Evolutionary conservation across 1,140 invertebrate genomes (phyloP).

Genomic region (Dufourea novaeangliae): DNA sequence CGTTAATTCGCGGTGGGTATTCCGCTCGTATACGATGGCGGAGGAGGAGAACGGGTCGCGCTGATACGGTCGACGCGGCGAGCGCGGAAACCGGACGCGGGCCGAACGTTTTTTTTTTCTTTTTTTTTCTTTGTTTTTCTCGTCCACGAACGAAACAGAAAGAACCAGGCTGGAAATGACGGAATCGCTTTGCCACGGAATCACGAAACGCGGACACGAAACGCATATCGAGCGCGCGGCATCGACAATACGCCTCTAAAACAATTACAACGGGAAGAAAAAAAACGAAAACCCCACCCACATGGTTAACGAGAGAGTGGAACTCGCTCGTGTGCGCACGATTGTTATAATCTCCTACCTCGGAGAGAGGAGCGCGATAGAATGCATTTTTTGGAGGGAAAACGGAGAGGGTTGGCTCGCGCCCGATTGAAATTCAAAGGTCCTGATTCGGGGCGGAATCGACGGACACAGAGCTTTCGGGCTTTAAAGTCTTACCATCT

Average conservation of each 20-base stretch:
- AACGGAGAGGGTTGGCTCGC: not conserved
- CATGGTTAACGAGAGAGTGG: not conserved
- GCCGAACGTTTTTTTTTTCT: not conserved
- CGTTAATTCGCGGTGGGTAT: constrained; percentile 53
- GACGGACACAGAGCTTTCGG: too few species aligned
- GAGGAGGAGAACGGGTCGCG: too few species aligned
- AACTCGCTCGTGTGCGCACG: not conserved
- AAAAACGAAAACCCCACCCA: not conserved
- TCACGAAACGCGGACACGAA: not conserved
- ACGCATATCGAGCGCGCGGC: not conserved
- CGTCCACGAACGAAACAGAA: too few species aligned
- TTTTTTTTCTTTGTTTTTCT: not conserved
- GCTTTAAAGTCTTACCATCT: not conserved
- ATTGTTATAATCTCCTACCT: constrained; percentile 12
- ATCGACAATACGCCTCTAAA: not conserved
- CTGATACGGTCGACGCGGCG: constrained; percentile 41
- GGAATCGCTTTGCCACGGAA: not conserved
- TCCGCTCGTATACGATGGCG: constrained; percentile 36
- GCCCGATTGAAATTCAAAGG: constrained; percentile 1
- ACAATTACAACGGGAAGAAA: constrained; percentile 10
- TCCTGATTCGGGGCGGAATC: too few species aligned
- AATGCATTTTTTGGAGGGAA: constrained; percentile 20
- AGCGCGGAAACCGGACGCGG: constrained; percentile 8
- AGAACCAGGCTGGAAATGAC: not conserved
- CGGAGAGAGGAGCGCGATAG: not conserved